phyloP scores from a whole-genome alignment of 2,113 vertebrate genomes.

The Barnardius zonarius region DNA sequence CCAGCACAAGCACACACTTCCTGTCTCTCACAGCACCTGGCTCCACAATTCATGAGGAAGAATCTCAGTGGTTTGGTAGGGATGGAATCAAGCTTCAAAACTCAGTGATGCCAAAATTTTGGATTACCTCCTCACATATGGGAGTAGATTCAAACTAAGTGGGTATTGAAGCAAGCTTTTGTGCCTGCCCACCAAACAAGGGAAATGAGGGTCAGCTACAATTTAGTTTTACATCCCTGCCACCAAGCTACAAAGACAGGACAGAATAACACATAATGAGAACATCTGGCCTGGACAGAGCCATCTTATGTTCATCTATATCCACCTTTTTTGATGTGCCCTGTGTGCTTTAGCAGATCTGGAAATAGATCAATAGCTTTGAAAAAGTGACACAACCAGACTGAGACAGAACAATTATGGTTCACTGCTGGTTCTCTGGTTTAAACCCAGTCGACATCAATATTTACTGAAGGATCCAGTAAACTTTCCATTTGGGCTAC shows the following conservation, averaged over 20 bases:
- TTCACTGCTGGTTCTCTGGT: background rate
- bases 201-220: background rate
- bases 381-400: background rate
- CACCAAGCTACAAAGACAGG: background rate
- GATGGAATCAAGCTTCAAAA: background rate
- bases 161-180: background rate
- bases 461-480: background rate
- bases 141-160: background rate
- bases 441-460: background rate
- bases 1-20: background rate
- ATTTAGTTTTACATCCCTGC: background rate
- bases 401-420: background rate
- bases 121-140: background rate
- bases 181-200: background rate
- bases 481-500: background rate
- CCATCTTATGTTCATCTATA: background rate
- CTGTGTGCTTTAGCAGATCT: background rate
- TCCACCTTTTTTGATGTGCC: background rate
- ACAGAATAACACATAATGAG: rapidly evolving
- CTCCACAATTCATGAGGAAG: background rate
- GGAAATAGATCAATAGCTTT: background rate
- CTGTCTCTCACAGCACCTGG: background rate
- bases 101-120: background rate
- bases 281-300: background rate
- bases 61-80: background rate